Evolutionary conservation across 2,113 vertebrate species (phyloP).

Genomic region (Saguinus imperator): DNA sequence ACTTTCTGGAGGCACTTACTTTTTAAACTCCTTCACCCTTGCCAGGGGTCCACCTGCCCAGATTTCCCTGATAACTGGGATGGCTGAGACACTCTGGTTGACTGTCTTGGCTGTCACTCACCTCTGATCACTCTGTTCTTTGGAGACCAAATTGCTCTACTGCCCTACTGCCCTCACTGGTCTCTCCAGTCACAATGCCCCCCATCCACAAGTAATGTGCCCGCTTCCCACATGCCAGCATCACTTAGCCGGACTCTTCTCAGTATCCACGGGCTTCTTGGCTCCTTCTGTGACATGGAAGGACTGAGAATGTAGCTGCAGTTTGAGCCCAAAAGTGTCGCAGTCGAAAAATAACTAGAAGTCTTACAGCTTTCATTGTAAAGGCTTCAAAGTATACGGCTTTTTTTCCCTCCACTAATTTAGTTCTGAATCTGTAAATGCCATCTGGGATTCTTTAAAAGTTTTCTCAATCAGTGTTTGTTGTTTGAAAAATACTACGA

Average conservation of each 20-base stretch:
- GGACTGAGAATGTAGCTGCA: neutral
- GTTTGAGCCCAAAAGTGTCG: neutral
- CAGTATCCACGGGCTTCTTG: neutral
- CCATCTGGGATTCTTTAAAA: slow-evolving; percentile 63
- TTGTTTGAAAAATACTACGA: slow-evolving; percentile 37
- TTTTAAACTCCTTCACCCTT: neutral
- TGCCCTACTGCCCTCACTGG: neutral
- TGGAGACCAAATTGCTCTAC: neutral
- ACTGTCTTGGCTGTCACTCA: neutral
- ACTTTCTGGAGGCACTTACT: neutral
- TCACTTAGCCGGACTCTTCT: neutral
- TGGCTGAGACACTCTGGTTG: neutral
- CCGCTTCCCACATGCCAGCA: rapidly evolving
- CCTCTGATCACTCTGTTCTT: neutral
- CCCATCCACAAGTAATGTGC: rapidly evolving
- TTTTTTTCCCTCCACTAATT: slow-evolving; percentile 25
- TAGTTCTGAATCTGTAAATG: slow-evolving; percentile 49
- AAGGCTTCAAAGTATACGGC: slow-evolving; percentile 40
- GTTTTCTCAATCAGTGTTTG: slow-evolving; percentile 48
- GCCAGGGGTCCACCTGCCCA: rapidly evolving
- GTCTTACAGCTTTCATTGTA: neutral
- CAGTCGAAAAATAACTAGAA: neutral
- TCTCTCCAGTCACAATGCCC: rapidly evolving
- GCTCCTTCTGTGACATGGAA: neutral
- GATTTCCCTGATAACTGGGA: neutral